Conservation (phyloP, 2,888 invertebrate genomes). For the Hecatera dysodea region DNA sequence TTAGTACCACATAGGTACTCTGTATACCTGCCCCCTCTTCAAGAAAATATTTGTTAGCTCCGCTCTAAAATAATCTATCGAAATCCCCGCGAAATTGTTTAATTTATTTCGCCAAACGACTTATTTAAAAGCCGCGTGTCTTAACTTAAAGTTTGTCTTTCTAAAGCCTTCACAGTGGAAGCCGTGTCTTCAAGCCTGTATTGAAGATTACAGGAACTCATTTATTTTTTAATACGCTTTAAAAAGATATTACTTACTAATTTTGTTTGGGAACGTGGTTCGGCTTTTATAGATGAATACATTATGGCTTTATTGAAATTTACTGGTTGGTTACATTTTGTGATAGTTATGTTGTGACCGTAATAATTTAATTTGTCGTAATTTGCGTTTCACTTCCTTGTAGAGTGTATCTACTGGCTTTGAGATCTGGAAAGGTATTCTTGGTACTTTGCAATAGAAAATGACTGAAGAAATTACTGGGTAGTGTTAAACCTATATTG, state of each 20-base stretch:
- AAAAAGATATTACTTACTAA: constrained; percentile 34
- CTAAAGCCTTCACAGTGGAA: constrained; percentile 31
- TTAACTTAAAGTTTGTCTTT: constrained; percentile 58
- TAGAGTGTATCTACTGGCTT: too few species aligned
- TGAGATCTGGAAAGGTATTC: too few species aligned
- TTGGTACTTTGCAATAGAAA: too few species aligned
- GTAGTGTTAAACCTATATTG: too few species aligned
- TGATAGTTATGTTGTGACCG: not conserved
- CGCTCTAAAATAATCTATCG: not conserved
- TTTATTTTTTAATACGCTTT: constrained; percentile 62
- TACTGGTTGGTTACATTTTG: not conserved
- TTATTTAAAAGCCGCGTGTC: constrained; percentile 43
- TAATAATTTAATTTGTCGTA: not conserved
- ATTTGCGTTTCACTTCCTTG: too few species aligned
- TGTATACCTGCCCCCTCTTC: too few species aligned
- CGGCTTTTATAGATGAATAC: constrained; percentile 44
- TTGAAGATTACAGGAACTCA: constrained; percentile 60
- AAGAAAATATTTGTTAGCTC: not conserved
- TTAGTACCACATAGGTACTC: too few species aligned
- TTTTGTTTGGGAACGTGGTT: constrained; percentile 34
- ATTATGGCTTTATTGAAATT: constrained; percentile 57
- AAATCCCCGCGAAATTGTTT: not conserved
- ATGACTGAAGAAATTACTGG: too few species aligned
- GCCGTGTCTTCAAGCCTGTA: constrained; percentile 52
- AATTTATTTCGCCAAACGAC: constrained; percentile 25